Base-by-base conservation (phyloP, 2,113 vertebrate species). In the Gallinago paraguaiae region DNA sequence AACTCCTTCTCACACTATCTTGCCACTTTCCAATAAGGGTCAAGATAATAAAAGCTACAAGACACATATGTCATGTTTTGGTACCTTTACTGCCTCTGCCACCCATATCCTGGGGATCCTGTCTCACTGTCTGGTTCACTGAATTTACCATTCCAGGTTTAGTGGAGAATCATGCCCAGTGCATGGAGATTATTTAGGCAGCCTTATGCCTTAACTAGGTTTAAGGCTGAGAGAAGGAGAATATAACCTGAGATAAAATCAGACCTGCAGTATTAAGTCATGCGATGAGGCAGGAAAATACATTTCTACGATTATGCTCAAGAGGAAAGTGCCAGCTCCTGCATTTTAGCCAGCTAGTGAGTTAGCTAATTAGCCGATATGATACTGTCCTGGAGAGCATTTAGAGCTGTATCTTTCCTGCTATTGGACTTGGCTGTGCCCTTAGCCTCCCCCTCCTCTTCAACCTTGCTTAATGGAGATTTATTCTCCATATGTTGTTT, bases 401-500 rank as follows among this genome's bases (percentile, higher is more conserved):
- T 91, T 91, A 79, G 72, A 91, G 23, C 12, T 56, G 9, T 43
- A 61, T 82, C 27, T 93, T 86, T 71, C 56, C 74, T 89, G 80
- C 48, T 82, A 7, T 68, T 89, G 68, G 39, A 71, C 35, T 92
- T 93, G 83, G 27, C 51, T 88, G 53, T 17, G 57, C 51, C 10
- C 39, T 87, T 91, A 68, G 43, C 20, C 86, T 63, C 27, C 14
- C 28, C 39, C 64, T 95, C 48, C 23, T 84, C 65, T 35, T 92
- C 77, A 68, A 0, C 51, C 53, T 92, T 71, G 17, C 79, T 95
- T 96, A 89, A 91, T 86, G 77, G 76, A 88, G 76, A 94, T 96
- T 96, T 95, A 93, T 95, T 70, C 76, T 90, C 71, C 92, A 83
- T 94, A 96, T 93, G 76, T 83, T 93, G 64, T 86, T 86, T 96